Evolutionary conservation across 2,888 invertebrate species (phyloP), one percentile per base, ranked within the genome.

Genomic region (Noctua pronuba): DNA sequence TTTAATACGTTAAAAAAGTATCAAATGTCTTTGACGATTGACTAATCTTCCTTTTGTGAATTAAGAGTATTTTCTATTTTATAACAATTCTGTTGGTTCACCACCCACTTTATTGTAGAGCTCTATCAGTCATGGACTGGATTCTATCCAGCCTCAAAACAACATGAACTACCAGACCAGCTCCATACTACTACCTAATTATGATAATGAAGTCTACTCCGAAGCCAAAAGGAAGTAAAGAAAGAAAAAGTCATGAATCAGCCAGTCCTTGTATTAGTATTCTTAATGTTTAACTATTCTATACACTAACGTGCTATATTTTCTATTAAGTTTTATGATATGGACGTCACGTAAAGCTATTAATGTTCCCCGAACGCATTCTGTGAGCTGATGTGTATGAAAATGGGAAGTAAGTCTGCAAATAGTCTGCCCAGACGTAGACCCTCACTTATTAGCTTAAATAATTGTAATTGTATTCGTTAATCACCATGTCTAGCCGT

Each of bases 181-280:
- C 31, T 60, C 31, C 10, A 60, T 10, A 31, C 10, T 60, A 31
- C 31, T 31, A 4, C 21, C 31, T 60, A 60, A 21, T 31, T 60
- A 60, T 85, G 49, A 69, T 78, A 78, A 82, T 82, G 38, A 69
- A 38, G n/a, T 41, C 44, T 68, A 72, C 71, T 10, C 41, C 72
- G 73, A 83, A 79, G 65, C 28, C 62, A 67, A 79, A 86, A 75
- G 84, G 84, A 84, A 84, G 86, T 83, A 65, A 79, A 79, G 70
- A 86, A 84, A 58, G 28, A 58, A 58, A 84, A 86, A 79, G 79
- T 86, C 44, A 75, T 84, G 86, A 86, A 75, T 83, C 84, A 84
- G 60, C 41, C 67, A 70, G 58, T 49, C 75, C 44, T 72, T 77
- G 66, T 44, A 72, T 79, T 86, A 75, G 52, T 79, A 86, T 86